phyloP scores from a whole-genome alignment of 2,888 invertebrate genomes.

The Seira ritae region DNA sequence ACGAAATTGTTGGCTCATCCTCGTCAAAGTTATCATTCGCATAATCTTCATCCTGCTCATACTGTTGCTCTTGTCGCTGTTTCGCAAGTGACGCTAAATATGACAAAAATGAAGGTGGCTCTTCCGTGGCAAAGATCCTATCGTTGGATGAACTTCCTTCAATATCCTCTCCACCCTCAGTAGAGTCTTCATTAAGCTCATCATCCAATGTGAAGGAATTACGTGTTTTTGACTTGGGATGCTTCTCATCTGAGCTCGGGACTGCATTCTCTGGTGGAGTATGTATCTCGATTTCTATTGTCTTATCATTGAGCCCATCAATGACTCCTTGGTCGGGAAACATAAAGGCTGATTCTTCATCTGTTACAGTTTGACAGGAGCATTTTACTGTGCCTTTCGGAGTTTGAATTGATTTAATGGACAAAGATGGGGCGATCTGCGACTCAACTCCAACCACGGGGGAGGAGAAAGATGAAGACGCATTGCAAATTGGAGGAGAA shows the following conservation, averaged over 20 bases:
- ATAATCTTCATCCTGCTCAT: constrained; percentile 20
- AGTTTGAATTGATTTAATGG: constrained; percentile 22
- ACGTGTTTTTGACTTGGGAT: too few relatives aligned
- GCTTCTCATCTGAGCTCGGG: too few relatives aligned
- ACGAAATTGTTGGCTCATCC: too few relatives aligned
- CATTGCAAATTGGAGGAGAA: too few relatives aligned
- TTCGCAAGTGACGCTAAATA: constrained; percentile 10
- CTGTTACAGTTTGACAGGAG: constrained; percentile 39
- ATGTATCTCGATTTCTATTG: too few relatives aligned
- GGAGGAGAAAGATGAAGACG: too few relatives aligned
- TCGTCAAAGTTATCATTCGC: constrained; percentile 19
- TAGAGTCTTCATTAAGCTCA: background rate
- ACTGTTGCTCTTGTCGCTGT: background rate
- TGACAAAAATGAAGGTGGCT: constrained; percentile 31
- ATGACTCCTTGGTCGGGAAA: too few relatives aligned
- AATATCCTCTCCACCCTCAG: background rate
- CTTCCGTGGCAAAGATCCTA: constrained; percentile 21
- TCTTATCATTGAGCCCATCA: too few relatives aligned
- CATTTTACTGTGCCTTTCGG: constrained; percentile 38
- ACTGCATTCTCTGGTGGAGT: too few relatives aligned
- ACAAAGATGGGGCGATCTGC: background rate
- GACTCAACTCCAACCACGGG: too few relatives aligned
- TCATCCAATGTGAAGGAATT: constrained; percentile 44
- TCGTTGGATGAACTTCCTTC: constrained; percentile 18
- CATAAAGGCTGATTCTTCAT: too few relatives aligned